phyloP scores from a whole-genome alignment of 2,113 vertebrate species.

The Nicator chloris region DNA sequence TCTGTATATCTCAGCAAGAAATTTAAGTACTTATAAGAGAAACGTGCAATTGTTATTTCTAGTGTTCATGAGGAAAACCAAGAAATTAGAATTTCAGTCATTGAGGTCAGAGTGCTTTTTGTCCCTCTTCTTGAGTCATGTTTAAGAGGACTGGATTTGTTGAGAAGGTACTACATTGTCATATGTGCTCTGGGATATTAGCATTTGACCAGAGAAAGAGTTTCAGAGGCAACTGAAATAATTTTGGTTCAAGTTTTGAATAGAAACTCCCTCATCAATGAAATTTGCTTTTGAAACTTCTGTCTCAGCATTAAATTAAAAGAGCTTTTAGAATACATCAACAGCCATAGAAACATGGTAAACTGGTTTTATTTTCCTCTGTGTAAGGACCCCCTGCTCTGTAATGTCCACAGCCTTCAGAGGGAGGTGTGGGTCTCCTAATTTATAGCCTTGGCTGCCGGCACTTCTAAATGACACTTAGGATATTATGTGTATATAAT shows the following conservation, averaged over 20 bases:
- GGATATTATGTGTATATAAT: neutral
- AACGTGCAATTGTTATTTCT: neutral
- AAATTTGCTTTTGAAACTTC: neutral
- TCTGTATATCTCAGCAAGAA: neutral
- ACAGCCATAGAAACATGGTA: neutral
- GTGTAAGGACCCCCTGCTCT: neutral
- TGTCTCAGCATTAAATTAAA: neutral
- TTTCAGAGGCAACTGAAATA: neutral
- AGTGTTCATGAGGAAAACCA: neutral
- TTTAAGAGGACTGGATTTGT: neutral
- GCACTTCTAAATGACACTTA: neutral
- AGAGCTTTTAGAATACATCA: neutral
- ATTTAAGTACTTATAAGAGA: neutral
- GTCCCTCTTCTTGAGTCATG: neutral
- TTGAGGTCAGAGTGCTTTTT: neutral
- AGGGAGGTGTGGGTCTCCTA: neutral
- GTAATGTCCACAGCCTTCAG: neutral
- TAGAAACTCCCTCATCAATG: neutral
- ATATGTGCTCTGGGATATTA: neutral
- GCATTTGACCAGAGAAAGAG: neutral
- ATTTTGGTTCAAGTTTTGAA: neutral
- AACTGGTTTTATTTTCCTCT: neutral
- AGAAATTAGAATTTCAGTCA: neutral
- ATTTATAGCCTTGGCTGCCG: conserved; percentile 23
- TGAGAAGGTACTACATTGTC: neutral